Percentiles rank a stretch among this genome's conserved stretches.
Conservation (phyloP, 1,140 invertebrate species). For the Psilanteris sp. region DNA sequence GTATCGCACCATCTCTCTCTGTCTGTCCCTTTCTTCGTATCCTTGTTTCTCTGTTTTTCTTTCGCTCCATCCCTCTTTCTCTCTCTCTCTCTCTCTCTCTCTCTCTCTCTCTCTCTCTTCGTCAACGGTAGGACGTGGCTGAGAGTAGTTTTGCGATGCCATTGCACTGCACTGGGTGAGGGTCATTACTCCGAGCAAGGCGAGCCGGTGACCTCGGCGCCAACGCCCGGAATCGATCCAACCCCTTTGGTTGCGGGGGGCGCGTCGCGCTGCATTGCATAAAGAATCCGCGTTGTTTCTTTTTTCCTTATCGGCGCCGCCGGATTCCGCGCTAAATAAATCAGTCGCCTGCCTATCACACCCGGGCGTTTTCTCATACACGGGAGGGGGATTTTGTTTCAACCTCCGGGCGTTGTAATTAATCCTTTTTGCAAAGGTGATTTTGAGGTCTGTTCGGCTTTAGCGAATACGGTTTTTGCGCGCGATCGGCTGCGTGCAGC, state of each 20-base stretch:
- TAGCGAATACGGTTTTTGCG: no score
- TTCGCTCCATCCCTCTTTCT: neutral
- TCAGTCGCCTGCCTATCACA: neutral
- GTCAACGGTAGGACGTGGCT: conserved; percentile 27
- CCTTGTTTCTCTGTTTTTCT: neutral
- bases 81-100: neutral
- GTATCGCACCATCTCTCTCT: neutral
- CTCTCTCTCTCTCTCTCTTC: neutral
- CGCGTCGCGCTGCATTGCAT: conserved; percentile 54
- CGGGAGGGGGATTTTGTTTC: neutral
- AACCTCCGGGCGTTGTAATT: no score
- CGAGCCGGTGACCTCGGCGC: conserved; percentile 80
- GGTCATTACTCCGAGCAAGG: conserved; percentile 80
- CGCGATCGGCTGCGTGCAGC: no score
- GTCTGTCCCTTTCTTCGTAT: conserved; percentile 6
- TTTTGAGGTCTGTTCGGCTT: no score
- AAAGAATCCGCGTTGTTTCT: conserved; percentile 20
- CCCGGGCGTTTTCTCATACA: neutral
- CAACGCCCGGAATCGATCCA: conserved; percentile 80
- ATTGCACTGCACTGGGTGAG: conserved; percentile 80
- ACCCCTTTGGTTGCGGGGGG: conserved; percentile 67
- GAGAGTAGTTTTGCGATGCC: conserved; percentile 71
- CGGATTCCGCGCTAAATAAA: conserved; percentile 8
- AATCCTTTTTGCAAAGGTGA: no score
- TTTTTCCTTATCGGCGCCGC: conserved; percentile 4